These are phyloP conservation scores for Lophochroa leadbeateri DNA, from an alignment of 2,113 vertebrate genomes.

Conservation along the genomic window DNA sequence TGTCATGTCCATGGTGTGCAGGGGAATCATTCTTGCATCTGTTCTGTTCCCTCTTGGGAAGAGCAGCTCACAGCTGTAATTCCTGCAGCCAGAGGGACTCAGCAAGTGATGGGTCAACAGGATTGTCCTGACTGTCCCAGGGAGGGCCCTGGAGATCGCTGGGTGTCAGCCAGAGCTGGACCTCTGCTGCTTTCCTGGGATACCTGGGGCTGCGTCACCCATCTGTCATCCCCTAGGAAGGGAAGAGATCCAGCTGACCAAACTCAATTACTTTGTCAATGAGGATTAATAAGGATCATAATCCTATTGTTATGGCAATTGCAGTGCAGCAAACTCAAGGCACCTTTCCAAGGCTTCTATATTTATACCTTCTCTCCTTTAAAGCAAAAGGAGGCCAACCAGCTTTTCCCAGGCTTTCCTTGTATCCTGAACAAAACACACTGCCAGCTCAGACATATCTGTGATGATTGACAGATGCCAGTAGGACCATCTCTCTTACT, in stretches of 20 bases:
- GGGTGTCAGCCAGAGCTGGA: neutral
- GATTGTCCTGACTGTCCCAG: neutral
- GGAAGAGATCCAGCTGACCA: constrained; percentile 16
- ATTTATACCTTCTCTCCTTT: neutral
- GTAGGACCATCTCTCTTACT: neutral
- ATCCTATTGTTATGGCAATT: constrained; percentile 46
- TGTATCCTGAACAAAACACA: neutral
- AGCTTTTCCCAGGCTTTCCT: neutral
- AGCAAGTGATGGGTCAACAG: neutral
- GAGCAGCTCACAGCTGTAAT: neutral
- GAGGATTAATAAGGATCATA: constrained; percentile 47
- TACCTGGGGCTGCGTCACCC: neutral
- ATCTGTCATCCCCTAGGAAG: neutral
- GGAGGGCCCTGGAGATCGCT: neutral
- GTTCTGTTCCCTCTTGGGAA: neutral
- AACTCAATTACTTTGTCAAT: constrained; percentile 13
- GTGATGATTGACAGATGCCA: neutral
- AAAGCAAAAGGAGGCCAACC: neutral
- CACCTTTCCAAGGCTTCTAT: constrained; percentile 40
- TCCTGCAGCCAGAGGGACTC: neutral
- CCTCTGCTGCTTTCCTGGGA: neutral
- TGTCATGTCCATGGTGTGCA: neutral
- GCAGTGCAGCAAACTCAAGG: neutral
- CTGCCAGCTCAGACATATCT: neutral
- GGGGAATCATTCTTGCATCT: neutral